Conservation (phyloP, 2,797 vertebrate genomes). For the Pitangus sulphuratus region DNA sequence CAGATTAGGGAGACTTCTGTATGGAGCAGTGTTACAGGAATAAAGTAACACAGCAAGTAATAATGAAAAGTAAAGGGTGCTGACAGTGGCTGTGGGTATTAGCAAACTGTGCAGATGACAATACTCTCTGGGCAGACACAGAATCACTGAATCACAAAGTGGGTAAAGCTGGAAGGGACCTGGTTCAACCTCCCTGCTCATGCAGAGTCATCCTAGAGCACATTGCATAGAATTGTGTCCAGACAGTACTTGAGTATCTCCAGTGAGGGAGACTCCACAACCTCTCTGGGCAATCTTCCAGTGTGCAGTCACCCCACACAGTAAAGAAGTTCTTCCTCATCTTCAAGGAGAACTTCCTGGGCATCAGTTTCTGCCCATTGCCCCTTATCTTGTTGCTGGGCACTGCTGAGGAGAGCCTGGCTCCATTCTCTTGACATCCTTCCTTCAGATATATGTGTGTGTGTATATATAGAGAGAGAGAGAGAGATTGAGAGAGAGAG, state of each 20-base stretch:
- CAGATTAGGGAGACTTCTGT: slow-evolving; percentile 3
- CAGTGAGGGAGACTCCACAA: neutral
- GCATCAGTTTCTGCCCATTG: neutral
- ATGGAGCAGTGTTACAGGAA: neutral
- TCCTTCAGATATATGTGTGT: neutral
- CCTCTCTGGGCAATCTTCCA: neutral
- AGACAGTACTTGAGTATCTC: neutral
- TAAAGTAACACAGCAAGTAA: neutral
- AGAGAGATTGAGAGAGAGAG: no score
- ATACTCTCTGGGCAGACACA: neutral
- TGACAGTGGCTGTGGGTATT: neutral
- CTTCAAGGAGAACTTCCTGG: neutral
- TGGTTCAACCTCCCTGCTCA: neutral
- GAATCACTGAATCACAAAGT: neutral
- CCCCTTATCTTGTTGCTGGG: neutral
- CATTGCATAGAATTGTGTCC: neutral
- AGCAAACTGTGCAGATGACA: neutral
- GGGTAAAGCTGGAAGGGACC: neutral
- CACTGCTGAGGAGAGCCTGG: rapidly evolving
- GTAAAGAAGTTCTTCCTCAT: neutral
- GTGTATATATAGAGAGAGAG: no score
- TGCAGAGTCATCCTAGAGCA: neutral
- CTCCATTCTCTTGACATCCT: neutral
- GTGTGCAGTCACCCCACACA: no score
- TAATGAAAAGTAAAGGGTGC: neutral